Percentiles rank a stretch among this genome's conserved stretches.
phyloP scores from a whole-genome alignment of 2,797 vertebrate genomes.

The Eospalax fontanierii region DNA sequence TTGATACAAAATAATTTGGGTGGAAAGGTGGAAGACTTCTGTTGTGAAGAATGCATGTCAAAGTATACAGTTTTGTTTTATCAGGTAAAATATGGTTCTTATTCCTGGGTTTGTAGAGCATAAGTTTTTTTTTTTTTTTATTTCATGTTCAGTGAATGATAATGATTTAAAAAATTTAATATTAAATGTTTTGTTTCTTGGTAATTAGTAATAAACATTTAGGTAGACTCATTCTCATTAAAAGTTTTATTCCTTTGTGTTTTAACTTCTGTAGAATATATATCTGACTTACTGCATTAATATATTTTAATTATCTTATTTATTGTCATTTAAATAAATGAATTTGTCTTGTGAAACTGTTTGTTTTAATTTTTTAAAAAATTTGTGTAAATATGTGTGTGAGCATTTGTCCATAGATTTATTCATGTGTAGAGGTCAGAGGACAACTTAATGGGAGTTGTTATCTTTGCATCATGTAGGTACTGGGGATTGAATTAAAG shows the following conservation, averaged over 20 bases:
- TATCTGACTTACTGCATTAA: not conserved
- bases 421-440: too few relatives aligned
- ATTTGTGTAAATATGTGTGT: too few relatives aligned
- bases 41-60: conserved; percentile 96
- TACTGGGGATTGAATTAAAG: too few relatives aligned
- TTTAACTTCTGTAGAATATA: conserved; percentile 37
- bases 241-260: conserved; percentile 55
- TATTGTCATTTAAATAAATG: conserved; percentile 52
- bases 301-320: conserved; percentile 49
- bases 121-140: conserved; percentile 17
- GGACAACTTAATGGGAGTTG: too few relatives aligned
- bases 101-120: conserved; percentile 3
- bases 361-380: conserved; percentile 45
- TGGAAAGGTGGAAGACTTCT: conserved; percentile 95
- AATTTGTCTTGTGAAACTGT: conserved; percentile 34
- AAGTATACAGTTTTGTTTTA: conserved; percentile 97
- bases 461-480: too few relatives aligned
- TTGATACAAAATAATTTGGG: conserved; percentile 94
- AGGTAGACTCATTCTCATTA: conserved; percentile 10
- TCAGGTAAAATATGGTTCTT: conserved; percentile 90
- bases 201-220: conserved; percentile 50
- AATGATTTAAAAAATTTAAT: conserved; percentile 54
- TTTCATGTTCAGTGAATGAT: not conserved
- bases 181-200: conserved; percentile 39
- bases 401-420: too few relatives aligned